Evolutionary conservation across 2,888 invertebrate genomes (phyloP), one percentile per base, ranked within the genome.

Genomic region (Patella caerulea): DNA sequence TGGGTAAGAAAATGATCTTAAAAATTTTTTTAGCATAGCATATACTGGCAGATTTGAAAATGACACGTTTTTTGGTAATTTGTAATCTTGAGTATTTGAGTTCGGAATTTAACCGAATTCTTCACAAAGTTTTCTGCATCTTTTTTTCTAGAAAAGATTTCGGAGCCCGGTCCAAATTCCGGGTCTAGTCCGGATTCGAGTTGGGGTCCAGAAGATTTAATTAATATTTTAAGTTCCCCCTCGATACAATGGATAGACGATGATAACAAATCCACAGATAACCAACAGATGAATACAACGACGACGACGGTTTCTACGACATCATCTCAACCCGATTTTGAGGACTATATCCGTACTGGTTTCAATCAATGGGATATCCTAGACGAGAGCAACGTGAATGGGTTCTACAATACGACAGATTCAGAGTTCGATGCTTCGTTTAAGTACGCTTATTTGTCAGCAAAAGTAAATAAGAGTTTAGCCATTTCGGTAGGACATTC

Each of bases 331-430:
- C 5, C 9, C 45, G 45, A 45, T 45, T 45, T 45, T 45, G 45
- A 45, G 45, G 9, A 45, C 0, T 45, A 45, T 45, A 45, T 45
- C 7, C 3, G 45, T 45, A 45, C 45, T 45, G 45, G 45, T 45
- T 87, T 83, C 79, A 86, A 86, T 73, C 84, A 84, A 71, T 88
- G 88, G 88, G 81, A 86, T 54, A 81, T 82, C 1, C 77, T 88
- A 45, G 80, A 83, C 15, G 82, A 84, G 29, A 76, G 74, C 12
- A 77, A 29, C 14, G 45, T 78, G 34, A 59, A 24, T 71, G 74
- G 73, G 29, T 81, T 76, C 29, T 81, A 81, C 70, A 72, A 72
- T 53, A 74, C 75, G 4, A 73, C 77, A n/a, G 81, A 78, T 17
- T 65, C 59, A 5, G 83, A 83, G 72, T 79, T 80, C 56, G 73